Base-by-base conservation (phyloP, 2,888 invertebrate species). In the Aricia artaxerxes region DNA sequence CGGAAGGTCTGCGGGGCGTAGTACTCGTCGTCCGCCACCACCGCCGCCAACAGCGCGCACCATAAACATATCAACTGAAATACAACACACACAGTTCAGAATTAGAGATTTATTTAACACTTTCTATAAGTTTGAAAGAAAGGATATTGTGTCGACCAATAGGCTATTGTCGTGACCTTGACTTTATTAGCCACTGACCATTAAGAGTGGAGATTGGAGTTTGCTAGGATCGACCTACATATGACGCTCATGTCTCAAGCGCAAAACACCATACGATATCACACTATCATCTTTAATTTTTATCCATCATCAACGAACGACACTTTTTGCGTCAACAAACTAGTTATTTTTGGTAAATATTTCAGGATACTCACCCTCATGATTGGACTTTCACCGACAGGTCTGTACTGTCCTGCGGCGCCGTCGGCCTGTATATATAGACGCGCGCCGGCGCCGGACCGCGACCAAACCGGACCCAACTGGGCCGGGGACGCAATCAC, bases 1-100 rank as follows among this genome's bases (percentile, higher is more conserved):
- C 85, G 88, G 80, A 90, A 94, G 0, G 94, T 94, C 82, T 94
- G 94, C 1, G 93, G 93, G 0, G 90, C 89, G 81, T 94, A 94
- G 81, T 86, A 94, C 0, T 87, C 84, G 1, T 87, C 85, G 77
- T 91, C 91, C 5, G 87, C 90, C 0, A 79, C 84, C 38, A 81
- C 85, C 40, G 83, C 85, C 1, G 84, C 87, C 81, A 92, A 77
- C n/a, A 91, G 73, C 38, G 89, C 87, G 83, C 92, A 93, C 92
- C 93, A 93, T 69, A 92, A 88, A 82, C 91, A 93, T 83, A 93
- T 90, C 79, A 93, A 88, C 94, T 94, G 88, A 0, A 87, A 89
- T 53, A 44, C 69, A 80, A 69, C 0, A 78, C 49, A 79, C 64
- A 4, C 13, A 57, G 16, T 11, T 11, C 5, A 5, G 40, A 40